Percentiles rank a stretch among this genome's conserved stretches.
Evolutionary conservation across 2,888 invertebrate species (phyloP).

Genomic region (Caenorhabditis zanzibari): DNA sequence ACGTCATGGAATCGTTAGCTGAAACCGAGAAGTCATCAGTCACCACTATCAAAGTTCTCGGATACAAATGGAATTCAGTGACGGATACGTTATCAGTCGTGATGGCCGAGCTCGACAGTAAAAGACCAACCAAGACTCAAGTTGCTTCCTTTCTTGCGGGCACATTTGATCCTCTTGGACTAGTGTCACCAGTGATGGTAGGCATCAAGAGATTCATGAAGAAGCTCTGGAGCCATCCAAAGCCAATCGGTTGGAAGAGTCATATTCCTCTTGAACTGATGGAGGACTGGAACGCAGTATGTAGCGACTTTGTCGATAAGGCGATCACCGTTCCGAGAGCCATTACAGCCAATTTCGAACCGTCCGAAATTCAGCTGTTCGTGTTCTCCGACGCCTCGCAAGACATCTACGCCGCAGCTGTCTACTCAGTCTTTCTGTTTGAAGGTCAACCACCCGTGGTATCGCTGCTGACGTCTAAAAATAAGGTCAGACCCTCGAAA

Average conservation of each 20-base stretch:
- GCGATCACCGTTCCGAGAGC: background rate
- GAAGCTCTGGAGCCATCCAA: conserved; percentile 10
- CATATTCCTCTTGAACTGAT: background rate
- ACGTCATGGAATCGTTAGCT: background rate
- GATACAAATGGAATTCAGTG: conserved; percentile 8
- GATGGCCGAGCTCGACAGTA: background rate
- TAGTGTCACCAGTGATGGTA: conserved; percentile 46
- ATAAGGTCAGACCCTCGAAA: background rate
- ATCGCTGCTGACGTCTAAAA: conserved; percentile 58
- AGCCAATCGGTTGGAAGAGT: conserved; percentile 42
- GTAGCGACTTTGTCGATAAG: background rate
- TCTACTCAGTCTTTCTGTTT: background rate
- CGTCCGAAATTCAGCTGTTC: background rate
- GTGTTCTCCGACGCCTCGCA: conserved; percentile 37
- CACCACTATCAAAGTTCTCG: conserved; percentile 18
- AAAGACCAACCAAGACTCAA: conserved; percentile 19
- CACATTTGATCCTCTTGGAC: conserved; percentile 61
- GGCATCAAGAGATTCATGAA: conserved; percentile 31
- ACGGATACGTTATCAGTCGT: conserved; percentile 1
- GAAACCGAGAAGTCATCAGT: background rate
- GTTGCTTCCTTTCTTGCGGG: conserved; percentile 9
- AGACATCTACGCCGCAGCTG: background rate
- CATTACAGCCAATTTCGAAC: background rate
- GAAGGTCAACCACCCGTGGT: conserved; percentile 37
- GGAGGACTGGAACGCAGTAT: background rate